Percentiles rank a stretch among this genome's conserved stretches.
phyloP scores from a whole-genome alignment of 2,113 vertebrate genomes.

The Tragelaphus strepsiceros region DNA sequence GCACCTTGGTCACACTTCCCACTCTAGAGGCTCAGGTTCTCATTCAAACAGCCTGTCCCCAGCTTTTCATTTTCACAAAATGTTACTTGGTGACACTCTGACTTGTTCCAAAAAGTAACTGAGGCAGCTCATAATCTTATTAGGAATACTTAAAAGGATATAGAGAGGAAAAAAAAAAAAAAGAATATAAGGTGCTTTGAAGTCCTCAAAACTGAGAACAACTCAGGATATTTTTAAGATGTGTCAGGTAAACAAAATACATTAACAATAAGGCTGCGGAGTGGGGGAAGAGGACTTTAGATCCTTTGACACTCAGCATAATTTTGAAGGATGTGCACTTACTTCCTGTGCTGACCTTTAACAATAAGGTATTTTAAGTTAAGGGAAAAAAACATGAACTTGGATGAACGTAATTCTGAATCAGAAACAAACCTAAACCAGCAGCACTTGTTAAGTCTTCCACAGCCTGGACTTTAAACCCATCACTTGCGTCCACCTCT shows the following conservation, averaged over 20 bases:
- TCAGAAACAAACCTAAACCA: background rate
- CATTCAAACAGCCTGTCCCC: background rate
- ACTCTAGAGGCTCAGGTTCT: background rate
- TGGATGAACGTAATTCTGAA: background rate
- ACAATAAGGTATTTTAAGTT: slow-evolving; percentile 2
- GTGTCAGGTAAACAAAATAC: background rate
- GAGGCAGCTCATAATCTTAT: background rate
- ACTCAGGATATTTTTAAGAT: background rate
- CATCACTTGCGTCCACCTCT: background rate
- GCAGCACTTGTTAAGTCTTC: background rate
- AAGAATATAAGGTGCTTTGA: background rate
- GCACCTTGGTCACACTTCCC: background rate
- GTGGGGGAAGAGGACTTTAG: background rate
- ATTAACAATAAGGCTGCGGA: background rate
- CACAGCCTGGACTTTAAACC: slow-evolving; percentile 31
- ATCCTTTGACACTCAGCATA: background rate
- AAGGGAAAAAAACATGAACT: background rate
- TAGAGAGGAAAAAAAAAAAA: background rate
- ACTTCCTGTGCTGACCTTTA: slow-evolving; percentile 2
- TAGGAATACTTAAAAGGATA: background rate
- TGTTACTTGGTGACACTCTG: background rate
- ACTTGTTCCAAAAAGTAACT: background rate
- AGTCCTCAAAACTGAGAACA: background rate
- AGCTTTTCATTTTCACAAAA: background rate
- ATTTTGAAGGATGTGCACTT: background rate